A percentile compares a stretch with the other conserved stretches of the same genome.
These are phyloP conservation scores for Hyphantria cunea DNA, from an alignment of 1,140 invertebrate genomes.

Conservation along the genomic window DNA sequence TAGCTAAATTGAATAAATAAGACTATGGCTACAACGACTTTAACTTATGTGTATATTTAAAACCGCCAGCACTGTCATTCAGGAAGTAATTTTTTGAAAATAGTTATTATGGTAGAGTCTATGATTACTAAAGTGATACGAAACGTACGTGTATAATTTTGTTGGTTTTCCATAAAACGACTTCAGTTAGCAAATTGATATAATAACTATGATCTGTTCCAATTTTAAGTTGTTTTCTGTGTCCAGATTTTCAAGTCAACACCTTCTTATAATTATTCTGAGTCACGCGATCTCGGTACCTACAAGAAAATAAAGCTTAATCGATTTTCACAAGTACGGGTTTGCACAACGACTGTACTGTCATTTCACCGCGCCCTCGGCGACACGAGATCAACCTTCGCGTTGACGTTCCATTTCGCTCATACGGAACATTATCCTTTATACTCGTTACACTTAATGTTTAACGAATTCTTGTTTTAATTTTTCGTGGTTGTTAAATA, in stretches of 20 bases:
- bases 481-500: slow-evolving; percentile 70
- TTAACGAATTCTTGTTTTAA: slow-evolving; percentile 65
- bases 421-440: slow-evolving; percentile 46
- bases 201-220: slow-evolving; percentile 69
- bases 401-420: slow-evolving; percentile 58
- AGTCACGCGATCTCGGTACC: slow-evolving; percentile 64
- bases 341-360: slow-evolving; percentile 49
- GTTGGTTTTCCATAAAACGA: slow-evolving; percentile 8
- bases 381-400: slow-evolving; percentile 46
- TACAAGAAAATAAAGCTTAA: slow-evolving; percentile 63
- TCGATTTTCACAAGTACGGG: slow-evolving; percentile 66
- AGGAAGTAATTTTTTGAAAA: slow-evolving; percentile 15
- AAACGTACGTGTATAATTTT: slow-evolving; percentile 14
- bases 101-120: slow-evolving; percentile 11
- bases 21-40: no score
- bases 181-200: slow-evolving; percentile 20
- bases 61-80: not conserved
- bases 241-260: slow-evolving; percentile 71
- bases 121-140: slow-evolving; percentile 23
- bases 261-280: slow-evolving; percentile 73
- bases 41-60: not conserved
- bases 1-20: no score
- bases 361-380: slow-evolving; percentile 52
- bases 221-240: slow-evolving; percentile 59
- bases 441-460: slow-evolving; percentile 52